Base-by-base conservation (phyloP, 2,888 invertebrate species). In the Leucoma salicis region DNA sequence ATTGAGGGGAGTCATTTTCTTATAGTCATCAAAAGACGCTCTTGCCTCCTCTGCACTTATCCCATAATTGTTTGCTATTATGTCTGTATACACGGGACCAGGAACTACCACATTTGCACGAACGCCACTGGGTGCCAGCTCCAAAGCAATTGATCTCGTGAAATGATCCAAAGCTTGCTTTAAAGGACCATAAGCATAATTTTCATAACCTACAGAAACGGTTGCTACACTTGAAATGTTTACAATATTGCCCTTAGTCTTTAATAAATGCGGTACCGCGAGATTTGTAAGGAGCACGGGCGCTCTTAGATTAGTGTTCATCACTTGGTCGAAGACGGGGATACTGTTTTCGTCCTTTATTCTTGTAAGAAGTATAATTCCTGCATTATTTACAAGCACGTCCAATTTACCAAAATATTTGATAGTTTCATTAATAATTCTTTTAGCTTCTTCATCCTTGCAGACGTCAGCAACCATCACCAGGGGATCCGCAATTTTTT, bases 231-330 rank as follows among this genome's bases (percentile, higher is more conserved):
- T 55, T 16, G 55, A 52, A 1, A 52, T 94, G 75, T 97, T 97
- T 0, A 98, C 95, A 55, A 96, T 93, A 49, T 92, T 94, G 8
- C 96, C 66, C 38, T 57, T 56, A 4, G 59, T 53, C 37, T 51
- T 42, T 3, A 63, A 41, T 1, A 68, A 50, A 33, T 57, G 46
- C 0, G 65, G 63, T 0, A 46, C 52, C 0, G 60, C 60, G 1
- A 56, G 35, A 8, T 42, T 38, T 7, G 55, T 45, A n/a, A 55
- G 6, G 1, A 35, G 24, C 3, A 52, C 55, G 14, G 38, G 33
- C 4, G 46, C 35, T 1, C 48, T 39, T 3, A 55, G 44, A 14
- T 49, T 55, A 1, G 48, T 52, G 0, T 14, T 12, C 34, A 49
- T 55, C 0, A 38, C 32, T 13, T 28, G 13, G 13, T 52, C 46